Conservation (phyloP, 2,797 vertebrate species). For the Parauchenoglanis punctatus region DNA sequence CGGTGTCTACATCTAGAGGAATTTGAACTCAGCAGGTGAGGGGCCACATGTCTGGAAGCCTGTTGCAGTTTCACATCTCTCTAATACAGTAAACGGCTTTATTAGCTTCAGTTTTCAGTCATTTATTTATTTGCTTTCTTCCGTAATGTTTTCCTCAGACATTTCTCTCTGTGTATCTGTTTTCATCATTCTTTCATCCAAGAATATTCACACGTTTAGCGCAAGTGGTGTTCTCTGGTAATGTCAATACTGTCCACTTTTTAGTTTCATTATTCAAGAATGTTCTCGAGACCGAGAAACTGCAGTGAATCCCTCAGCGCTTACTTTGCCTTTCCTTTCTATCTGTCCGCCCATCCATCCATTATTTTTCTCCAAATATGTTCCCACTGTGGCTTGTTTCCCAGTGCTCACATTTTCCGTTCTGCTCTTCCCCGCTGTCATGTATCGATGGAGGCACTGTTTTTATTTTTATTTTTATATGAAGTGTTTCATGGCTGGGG, state of each 20-base stretch:
- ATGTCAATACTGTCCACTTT: background rate
- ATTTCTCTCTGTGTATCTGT: background rate
- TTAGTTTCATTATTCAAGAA: background rate
- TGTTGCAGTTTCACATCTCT: conserved; percentile 21
- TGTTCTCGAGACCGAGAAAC: background rate
- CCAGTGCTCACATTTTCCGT: background rate
- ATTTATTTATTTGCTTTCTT: background rate
- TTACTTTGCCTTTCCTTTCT: background rate
- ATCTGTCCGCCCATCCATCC: background rate
- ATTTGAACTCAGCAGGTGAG: conserved; percentile 39
- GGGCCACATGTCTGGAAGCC: conserved; percentile 25
- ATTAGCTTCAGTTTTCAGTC: background rate
- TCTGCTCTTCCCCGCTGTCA: background rate
- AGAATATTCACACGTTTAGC: background rate
- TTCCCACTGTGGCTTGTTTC: background rate
- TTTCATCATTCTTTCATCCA: background rate
- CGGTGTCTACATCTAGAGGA: conserved; percentile 3
- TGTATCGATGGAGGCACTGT: background rate
- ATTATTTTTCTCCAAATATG: background rate
- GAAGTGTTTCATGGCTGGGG: background rate
- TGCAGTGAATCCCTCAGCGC: background rate
- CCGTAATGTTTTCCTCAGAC: background rate
- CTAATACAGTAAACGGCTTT: background rate
- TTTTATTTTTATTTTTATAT: background rate
- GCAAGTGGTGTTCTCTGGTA: background rate